Evolutionary conservation across 2,888 invertebrate species (phyloP).

Genomic region (Julus scanicus): DNA sequence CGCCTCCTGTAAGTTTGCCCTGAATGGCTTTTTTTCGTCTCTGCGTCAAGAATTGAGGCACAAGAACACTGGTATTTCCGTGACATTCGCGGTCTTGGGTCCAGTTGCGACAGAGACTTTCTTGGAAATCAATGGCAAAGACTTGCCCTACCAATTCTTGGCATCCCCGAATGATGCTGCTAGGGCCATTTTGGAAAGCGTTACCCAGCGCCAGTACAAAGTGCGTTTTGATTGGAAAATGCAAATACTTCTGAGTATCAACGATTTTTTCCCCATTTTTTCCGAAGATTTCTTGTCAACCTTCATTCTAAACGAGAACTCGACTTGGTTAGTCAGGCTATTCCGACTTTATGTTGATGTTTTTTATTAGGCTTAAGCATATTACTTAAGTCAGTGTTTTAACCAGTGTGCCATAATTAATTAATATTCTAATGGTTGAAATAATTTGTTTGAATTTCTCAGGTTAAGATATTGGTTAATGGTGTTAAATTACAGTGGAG

Average conservation of each 20-base stretch:
- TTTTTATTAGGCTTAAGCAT: no score
- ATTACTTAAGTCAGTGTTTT: no score
- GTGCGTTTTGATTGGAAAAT: background rate
- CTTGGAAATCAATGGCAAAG: background rate
- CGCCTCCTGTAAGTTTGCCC: background rate
- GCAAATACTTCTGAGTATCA: background rate
- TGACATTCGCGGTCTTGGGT: conserved; percentile 2
- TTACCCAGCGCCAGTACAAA: background rate
- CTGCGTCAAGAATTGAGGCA: conserved; percentile 49
- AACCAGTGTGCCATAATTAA: no score
- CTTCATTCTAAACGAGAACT: background rate
- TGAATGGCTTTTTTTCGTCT: conserved; percentile 31
- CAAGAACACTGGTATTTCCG: background rate
- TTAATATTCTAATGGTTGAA: no score
- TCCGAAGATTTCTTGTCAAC: background rate
- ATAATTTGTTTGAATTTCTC: no score
- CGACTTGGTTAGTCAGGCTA: background rate
- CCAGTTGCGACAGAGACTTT: background rate
- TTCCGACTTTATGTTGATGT: no score
- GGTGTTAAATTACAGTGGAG: no score
- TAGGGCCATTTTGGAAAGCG: background rate
- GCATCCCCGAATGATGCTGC: background rate
- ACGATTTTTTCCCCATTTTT: background rate
- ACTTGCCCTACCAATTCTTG: background rate
- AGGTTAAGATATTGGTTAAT: no score